Percentiles rank a stretch among this genome's conserved stretches.
Evolutionary conservation across 2,113 vertebrate species (phyloP).

Genomic region (Onychorhynchus coronatus): DNA sequence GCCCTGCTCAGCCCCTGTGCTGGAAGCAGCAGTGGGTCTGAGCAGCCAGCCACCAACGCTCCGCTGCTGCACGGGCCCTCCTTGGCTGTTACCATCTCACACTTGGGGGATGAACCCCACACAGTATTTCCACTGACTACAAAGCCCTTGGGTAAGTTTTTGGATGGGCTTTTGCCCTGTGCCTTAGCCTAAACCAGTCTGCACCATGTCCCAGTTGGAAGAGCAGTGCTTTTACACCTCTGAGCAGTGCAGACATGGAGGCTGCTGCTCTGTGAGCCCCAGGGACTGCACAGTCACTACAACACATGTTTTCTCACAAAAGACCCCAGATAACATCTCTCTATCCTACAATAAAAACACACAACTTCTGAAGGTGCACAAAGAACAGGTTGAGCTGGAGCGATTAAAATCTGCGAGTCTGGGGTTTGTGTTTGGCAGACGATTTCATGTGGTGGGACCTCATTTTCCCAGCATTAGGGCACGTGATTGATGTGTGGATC

Average conservation of each 20-base stretch:
- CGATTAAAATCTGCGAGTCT: conserved; percentile 27
- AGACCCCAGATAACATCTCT: conserved; percentile 25
- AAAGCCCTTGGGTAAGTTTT: neutral
- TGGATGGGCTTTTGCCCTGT: neutral
- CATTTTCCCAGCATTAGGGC: neutral
- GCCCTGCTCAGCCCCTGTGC: neutral
- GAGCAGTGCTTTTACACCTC: neutral
- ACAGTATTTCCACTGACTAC: neutral
- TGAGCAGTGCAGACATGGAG: neutral
- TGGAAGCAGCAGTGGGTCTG: neutral
- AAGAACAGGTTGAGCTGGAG: neutral
- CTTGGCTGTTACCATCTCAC: neutral
- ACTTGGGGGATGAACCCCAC: neutral
- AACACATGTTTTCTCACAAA: conserved; percentile 11
- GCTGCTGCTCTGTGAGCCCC: neutral
- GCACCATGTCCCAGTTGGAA: neutral
- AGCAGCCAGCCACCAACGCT: neutral
- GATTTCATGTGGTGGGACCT: neutral
- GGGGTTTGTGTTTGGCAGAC: neutral
- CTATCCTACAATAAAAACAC: neutral
- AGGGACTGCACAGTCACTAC: neutral
- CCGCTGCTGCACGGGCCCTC: neutral
- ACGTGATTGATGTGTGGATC: neutral
- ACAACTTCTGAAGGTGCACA: neutral
- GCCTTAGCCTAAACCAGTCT: neutral